Percentiles rank a stretch among this genome's conserved stretches.
phyloP scores from a whole-genome alignment of 2,797 vertebrate species.

The Bovichtus diacanthus region DNA sequence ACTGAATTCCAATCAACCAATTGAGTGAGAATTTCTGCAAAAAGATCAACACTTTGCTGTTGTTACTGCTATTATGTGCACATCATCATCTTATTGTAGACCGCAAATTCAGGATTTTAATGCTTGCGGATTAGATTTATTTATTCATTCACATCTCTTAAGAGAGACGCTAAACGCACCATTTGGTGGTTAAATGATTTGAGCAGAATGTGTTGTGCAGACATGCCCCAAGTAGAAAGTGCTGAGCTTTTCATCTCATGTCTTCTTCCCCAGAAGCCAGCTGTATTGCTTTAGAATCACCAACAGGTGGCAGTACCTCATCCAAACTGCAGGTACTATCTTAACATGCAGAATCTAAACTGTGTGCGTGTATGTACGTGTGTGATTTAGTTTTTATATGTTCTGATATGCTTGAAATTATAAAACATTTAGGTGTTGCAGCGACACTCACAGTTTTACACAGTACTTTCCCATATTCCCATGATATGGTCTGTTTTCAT shows the following conservation, averaged over 20 bases:
- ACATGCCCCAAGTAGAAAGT: background rate
- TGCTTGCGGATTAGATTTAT: background rate
- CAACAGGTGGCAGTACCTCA: constrained; percentile 84
- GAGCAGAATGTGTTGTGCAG: constrained; percentile 1
- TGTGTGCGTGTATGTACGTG: background rate
- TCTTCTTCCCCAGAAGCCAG: background rate
- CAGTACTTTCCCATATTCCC: constrained; percentile 3
- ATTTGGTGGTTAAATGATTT: background rate
- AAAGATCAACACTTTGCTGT: background rate
- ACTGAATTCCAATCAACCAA: background rate
- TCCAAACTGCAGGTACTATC: background rate
- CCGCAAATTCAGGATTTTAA: background rate
- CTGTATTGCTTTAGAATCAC: constrained; percentile 75
- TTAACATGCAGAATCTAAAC: background rate
- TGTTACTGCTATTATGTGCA: background rate
- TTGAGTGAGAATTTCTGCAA: background rate
- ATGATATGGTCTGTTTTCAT: constrained; percentile 37
- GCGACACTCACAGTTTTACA: background rate
- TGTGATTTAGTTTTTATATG: background rate
- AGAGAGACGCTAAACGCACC: background rate
- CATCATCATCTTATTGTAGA: background rate
- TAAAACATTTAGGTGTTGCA: background rate
- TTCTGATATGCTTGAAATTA: background rate
- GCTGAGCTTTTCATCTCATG: background rate
- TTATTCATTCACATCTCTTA: background rate